phyloP scores from a whole-genome alignment of 2,888 invertebrate genomes.

The Rhagophthalmus giganteus region DNA sequence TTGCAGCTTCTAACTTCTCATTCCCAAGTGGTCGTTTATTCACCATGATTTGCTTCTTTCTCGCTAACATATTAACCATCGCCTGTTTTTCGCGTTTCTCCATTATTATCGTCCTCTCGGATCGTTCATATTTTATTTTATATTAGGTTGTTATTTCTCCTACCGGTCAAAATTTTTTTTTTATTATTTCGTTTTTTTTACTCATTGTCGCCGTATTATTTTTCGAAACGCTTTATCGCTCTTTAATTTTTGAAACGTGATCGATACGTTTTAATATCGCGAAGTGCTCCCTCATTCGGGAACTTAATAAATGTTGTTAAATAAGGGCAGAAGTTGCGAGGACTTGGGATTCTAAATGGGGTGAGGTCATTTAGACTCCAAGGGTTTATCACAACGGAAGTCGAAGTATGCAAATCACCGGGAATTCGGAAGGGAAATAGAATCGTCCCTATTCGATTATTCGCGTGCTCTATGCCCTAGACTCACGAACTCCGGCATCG shows the following conservation, averaged over 20 bases:
- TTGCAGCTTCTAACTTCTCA: constrained; percentile 11
- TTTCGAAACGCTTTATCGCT: background rate
- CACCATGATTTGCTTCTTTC: constrained; percentile 18
- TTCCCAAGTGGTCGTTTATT: constrained; percentile 16
- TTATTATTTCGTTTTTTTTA: background rate
- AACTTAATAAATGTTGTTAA: constrained; percentile 18
- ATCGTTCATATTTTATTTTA: constrained; percentile 19
- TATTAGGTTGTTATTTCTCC: constrained; percentile 15
- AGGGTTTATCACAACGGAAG: constrained; percentile 31
- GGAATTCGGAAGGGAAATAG: constrained; percentile 25
- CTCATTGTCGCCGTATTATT: background rate
- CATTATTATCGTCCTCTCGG: constrained; percentile 12
- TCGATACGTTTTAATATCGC: background rate
- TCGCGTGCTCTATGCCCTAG: constrained; percentile 7
- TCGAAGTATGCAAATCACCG: constrained; percentile 31
- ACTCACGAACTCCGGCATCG: background rate
- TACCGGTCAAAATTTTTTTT: background rate
- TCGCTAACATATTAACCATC: constrained; percentile 17
- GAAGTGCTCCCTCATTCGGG: background rate
- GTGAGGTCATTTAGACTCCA: constrained; percentile 22
- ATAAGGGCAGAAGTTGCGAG: constrained; percentile 11
- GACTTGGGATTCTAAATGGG: constrained; percentile 10
- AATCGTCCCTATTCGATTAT: constrained; percentile 30
- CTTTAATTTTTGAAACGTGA: background rate
- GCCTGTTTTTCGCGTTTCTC: constrained; percentile 11